Base-by-base conservation (phyloP, 2,888 invertebrate species). In the Platycheirus albimanus region DNA sequence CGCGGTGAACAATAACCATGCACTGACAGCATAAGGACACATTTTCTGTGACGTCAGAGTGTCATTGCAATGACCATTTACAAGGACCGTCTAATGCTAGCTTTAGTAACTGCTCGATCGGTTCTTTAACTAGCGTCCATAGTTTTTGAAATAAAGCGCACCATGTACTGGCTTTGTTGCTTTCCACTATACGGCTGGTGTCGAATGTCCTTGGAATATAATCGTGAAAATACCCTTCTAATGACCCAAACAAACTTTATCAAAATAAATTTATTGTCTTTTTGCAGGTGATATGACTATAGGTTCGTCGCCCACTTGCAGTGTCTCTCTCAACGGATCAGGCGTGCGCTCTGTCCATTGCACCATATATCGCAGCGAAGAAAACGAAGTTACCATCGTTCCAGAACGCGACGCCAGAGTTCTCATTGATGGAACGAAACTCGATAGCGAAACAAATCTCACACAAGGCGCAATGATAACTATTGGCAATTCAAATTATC, bases 401-500 rank as follows among this genome's bases (percentile, higher is more conserved):
- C 97, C 97, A 3, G 92, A 95, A 86, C 91, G 91, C 66, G 93
- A 93, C 84, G 94, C 94, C 52, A 94, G 93, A 87, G 93, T 94
- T 19, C 88, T 94, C 11, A 93, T 97, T 64, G 97, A 98, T 92
- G 96, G 96, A 11, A 90, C 93, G 51, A 92, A 93, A 19, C 93
- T 96, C 72, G 93, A 93, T 85, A 93, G 93, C 86, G 95, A 97
- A 43, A 94, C 95, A 3, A 92, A 96, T 86, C 92, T 98, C 51
- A 94, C 94, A 10, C 97, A 97, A 93, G 97, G 97, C 87, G 96
- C 96, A 89, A 97, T 97, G 96, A 92, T 98, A 85, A 97, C 96
- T 63, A 95, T 98, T 86, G 98, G 98, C 28, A 94, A 97, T 58
- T 96, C 97, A 63, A 97, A 96, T 91, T 97, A 96, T 91, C 94